Percentiles rank a stretch among this genome's conserved stretches.
phyloP scores from a whole-genome alignment of 2,113 vertebrate species.

The Herpetotheres cachinnans region DNA sequence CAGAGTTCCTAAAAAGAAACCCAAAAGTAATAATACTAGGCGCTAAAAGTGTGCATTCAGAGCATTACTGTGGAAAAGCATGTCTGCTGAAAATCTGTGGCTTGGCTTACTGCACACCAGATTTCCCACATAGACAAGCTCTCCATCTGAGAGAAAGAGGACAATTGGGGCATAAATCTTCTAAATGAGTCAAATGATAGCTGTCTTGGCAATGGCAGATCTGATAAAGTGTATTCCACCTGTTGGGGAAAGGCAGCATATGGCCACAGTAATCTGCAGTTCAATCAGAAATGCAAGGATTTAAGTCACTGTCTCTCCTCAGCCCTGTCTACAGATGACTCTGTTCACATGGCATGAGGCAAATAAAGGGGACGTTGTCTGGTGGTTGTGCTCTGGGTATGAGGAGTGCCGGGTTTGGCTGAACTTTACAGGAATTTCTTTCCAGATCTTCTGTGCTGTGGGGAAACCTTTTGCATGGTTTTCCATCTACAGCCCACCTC shows the following conservation, averaged over 20 bases:
- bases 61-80: background rate
- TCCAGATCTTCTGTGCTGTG: rapidly evolving
- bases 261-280: constrained; percentile 37
- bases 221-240: constrained; percentile 58
- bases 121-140: constrained; percentile 20
- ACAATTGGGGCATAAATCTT: constrained; percentile 52
- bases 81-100: background rate
- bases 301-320: constrained; percentile 1
- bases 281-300: constrained; percentile 26
- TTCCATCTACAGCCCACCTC: background rate
- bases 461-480: background rate
- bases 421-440: background rate
- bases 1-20: background rate
- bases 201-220: constrained; percentile 44
- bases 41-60: background rate
- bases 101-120: constrained; percentile 11
- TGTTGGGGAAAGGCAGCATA: constrained; percentile 54
- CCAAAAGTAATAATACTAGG: background rate
- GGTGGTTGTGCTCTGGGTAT: background rate
- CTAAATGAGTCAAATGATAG: constrained; percentile 55
- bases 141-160: background rate
- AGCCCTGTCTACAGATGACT: background rate
- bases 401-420: background rate
- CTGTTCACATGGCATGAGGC: background rate
- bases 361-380: background rate